phyloP scores from a whole-genome alignment of 2,113 vertebrate species.

The Pithys albifrons region DNA sequence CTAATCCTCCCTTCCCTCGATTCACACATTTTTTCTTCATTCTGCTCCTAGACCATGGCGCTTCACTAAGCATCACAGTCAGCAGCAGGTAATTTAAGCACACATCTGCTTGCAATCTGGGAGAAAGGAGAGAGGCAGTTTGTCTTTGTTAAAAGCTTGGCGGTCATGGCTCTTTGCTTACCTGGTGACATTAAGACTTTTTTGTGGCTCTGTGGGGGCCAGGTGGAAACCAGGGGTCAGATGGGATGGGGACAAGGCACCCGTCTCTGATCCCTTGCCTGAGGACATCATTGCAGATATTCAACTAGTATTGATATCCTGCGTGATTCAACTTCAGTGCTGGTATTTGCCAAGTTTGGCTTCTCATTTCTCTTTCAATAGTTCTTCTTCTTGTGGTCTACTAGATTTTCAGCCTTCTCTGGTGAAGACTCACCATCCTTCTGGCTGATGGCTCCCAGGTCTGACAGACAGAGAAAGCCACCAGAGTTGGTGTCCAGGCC shows the following conservation, averaged over 20 bases:
- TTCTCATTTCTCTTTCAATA: background rate
- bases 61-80: slow-evolving; percentile 10
- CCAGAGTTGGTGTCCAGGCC: rapidly evolving
- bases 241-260: background rate
- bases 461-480: background rate
- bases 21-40: slow-evolving; percentile 26
- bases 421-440: rapidly evolving
- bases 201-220: background rate
- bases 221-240: background rate
- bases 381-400: background rate
- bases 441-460: rapidly evolving
- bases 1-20: slow-evolving; percentile 11
- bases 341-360: background rate
- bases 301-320: rapidly evolving
- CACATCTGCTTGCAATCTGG: slow-evolving; percentile 72
- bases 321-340: rapidly evolving
- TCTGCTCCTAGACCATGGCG: background rate
- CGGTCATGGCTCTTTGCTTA: background rate
- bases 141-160: slow-evolving; percentile 34
- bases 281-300: rapidly evolving
- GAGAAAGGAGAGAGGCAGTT: slow-evolving; percentile 33
- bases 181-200: slow-evolving; percentile 11
- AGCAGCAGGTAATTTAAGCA: slow-evolving; percentile 57
- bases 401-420: background rate
- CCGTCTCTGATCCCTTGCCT: background rate